Percentiles rank a stretch among this genome's conserved stretches.
Conservation (phyloP, 2,888 invertebrate species). For the Omphaloscelis lunosa region DNA sequence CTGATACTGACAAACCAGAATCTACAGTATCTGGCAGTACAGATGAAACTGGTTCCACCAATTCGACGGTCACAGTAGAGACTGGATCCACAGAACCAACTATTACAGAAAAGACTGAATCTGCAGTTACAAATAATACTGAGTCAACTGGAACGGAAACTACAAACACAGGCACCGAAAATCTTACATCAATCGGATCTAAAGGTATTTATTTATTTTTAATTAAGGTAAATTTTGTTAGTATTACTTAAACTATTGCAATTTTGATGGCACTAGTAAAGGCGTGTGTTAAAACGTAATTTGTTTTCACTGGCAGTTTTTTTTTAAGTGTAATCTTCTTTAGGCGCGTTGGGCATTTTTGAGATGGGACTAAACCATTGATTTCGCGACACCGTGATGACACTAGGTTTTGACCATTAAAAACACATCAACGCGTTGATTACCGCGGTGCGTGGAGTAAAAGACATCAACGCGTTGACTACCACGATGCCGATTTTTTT, state of each 20-base stretch:
- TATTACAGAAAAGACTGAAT: neutral
- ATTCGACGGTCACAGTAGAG: conserved; percentile 35
- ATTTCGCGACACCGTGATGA: too few relatives aligned
- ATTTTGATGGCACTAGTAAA: neutral
- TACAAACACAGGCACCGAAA: conserved; percentile 43
- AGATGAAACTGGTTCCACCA: conserved; percentile 6
- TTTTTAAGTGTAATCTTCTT: too few relatives aligned
- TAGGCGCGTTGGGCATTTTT: too few relatives aligned
- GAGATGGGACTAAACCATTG: too few relatives aligned
- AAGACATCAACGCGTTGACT: too few relatives aligned
- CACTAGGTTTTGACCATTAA: too few relatives aligned
- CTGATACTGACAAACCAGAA: conserved; percentile 1
- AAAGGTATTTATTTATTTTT: conserved; percentile 29
- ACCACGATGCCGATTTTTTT: too few relatives aligned
- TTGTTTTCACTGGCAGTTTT: too few relatives aligned
- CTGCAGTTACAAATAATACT: conserved; percentile 27
- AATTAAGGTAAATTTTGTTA: too few relatives aligned
- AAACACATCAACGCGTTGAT: too few relatives aligned
- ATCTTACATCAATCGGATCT: conserved; percentile 12
- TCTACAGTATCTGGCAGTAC: conserved; percentile 27
- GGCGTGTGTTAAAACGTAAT: neutral
- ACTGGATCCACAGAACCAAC: conserved; percentile 12
- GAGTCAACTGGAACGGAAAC: conserved; percentile 31
- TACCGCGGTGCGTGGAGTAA: too few relatives aligned
- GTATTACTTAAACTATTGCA: neutral